Base-by-base conservation (phyloP, 1,140 invertebrate genomes). In the Asbolus verrucosus region DNA sequence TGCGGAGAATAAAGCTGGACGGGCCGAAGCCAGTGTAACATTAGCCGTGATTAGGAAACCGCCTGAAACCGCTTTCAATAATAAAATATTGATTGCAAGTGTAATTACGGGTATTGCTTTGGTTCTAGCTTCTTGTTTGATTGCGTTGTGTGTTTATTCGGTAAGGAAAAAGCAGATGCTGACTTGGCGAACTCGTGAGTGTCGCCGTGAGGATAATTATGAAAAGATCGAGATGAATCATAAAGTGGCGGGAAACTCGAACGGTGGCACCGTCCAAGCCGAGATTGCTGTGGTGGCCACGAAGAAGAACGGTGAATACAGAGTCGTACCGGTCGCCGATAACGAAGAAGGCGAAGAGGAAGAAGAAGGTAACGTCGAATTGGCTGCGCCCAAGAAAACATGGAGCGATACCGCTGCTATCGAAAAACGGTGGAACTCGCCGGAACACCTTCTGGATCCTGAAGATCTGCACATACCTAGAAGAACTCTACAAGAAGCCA, bases 1-100 rank as follows among this genome's bases (percentile, higher is more conserved):
- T 14, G 91, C 91, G 0, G 90, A 92, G 78, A 94, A 93, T 78
- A 87, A 89, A 80, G 92, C 92, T 5, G 92, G 92, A 0, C 86
- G 85, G 73, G 88, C 87, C 0, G 87, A 91, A 79, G 87, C 88
- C 24, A 88, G 87, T 73, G 87, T 93, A 14, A 90, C 87, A 33
- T 82, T 94, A 66, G 83, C 85, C 1, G 87, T 94, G 27, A 86
- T 87, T 11, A 84, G 86, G 11, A 79, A 81, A 76, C 78, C 81
- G 6, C 75, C 81, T 6, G 79, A 85, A 69, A 81, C 76, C 2
- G 77, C 82, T 6, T 75, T 87, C 61, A 85, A 86, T 67, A 83
- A 85, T 11, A 85, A 83, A 69, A 80, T 84, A 3, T 73, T 89
- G 9, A 80, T 87, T 27, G 84, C 85, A 36, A 87, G 87, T 61